Evolutionary conservation across 2,113 vertebrate species (phyloP).

Genomic region (Corythaeola cristata): DNA sequence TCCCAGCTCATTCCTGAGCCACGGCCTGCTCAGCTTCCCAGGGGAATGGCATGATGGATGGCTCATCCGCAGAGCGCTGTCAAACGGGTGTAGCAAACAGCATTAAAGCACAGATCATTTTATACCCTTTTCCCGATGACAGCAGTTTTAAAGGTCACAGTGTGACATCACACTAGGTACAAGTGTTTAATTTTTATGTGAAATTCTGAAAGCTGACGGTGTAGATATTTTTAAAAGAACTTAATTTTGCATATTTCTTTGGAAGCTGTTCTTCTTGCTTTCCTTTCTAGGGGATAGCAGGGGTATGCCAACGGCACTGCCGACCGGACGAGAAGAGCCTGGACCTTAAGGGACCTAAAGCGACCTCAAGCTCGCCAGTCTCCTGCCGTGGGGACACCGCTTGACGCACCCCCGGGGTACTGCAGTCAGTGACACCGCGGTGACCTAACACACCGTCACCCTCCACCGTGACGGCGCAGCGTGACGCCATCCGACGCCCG

Average conservation of each 20-base stretch:
- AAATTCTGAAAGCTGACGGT: background rate
- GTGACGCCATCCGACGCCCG: background rate
- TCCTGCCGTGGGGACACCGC: background rate
- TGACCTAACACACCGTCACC: background rate
- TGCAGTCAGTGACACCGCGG: background rate
- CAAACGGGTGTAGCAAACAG: accelerated
- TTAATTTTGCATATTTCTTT: too few species aligned
- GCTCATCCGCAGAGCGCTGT: background rate
- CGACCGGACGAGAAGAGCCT: background rate
- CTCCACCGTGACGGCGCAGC: background rate
- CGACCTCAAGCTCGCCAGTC: background rate
- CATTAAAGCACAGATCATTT: background rate
- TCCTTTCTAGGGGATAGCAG: accelerated
- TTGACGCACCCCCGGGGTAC: background rate
- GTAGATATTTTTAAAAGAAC: background rate
- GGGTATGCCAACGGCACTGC: background rate
- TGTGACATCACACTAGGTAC: background rate
- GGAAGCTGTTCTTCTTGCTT: background rate
- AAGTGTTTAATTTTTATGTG: accelerated
- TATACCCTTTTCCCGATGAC: accelerated
- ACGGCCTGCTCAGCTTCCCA: background rate
- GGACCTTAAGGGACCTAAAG: background rate
- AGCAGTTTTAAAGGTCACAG: background rate
- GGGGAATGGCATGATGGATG: accelerated
- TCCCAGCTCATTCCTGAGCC: background rate